Evolutionary conservation across 2,113 vertebrate genomes (phyloP).

Genomic region (Atlantisia rogersi): DNA sequence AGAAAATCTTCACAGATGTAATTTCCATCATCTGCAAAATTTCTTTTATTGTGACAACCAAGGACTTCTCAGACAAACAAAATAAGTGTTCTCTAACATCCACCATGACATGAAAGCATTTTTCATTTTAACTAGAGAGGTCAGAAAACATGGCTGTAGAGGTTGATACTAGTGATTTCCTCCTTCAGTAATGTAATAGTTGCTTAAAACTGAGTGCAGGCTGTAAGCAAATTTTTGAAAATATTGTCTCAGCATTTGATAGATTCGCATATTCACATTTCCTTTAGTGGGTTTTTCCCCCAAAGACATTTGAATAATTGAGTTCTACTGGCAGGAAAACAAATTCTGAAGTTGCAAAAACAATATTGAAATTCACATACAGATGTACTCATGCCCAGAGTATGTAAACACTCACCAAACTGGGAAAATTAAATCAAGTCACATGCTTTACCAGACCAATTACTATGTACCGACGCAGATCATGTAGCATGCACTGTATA

Average conservation of each 20-base stretch:
- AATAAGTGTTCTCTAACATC: background rate
- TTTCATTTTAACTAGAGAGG: background rate
- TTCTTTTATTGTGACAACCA: background rate
- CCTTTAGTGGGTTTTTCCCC: background rate
- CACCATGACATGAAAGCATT: background rate
- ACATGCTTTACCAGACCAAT: background rate
- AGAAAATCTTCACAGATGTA: background rate
- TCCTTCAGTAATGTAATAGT: background rate
- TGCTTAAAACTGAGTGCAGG: background rate
- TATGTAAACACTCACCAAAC: background rate
- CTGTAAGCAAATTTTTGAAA: background rate
- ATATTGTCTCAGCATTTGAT: background rate
- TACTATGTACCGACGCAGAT: background rate
- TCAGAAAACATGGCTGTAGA: background rate
- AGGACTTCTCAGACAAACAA: background rate
- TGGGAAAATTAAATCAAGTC: background rate
- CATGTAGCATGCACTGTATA: background rate
- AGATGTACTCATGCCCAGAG: background rate
- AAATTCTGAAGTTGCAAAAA: background rate
- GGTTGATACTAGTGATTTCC: background rate
- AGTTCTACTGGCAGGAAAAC: background rate
- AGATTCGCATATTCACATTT: background rate
- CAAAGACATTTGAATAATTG: constrained; percentile 11
- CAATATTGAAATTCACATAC: background rate
- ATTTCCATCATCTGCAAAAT: background rate